Conservation (phyloP, 2,888 invertebrate genomes). For the Lasioglossum marginatum region DNA sequence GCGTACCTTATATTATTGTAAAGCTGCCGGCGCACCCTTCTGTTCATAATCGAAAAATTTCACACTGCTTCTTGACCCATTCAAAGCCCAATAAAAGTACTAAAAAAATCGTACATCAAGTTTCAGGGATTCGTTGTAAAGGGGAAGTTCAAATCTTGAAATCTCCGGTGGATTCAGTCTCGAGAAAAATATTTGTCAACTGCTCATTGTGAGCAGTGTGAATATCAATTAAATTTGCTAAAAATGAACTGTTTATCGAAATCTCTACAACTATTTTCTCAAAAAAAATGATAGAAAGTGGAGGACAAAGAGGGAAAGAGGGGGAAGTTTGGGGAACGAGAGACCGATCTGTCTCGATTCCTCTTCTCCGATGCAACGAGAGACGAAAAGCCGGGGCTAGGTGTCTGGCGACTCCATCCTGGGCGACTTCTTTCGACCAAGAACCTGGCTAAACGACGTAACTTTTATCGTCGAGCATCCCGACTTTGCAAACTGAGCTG, state of each 20-base stretch:
- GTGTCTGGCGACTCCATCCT: neutral
- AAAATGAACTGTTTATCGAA: neutral
- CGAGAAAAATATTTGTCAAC: too few relatives aligned
- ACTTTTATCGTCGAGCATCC: constrained; percentile 71
- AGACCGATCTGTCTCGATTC: constrained; percentile 52
- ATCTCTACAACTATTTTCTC: neutral
- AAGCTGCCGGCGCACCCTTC: neutral
- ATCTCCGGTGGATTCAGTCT: too few relatives aligned
- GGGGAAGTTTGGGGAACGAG: neutral
- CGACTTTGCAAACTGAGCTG: constrained; percentile 69
- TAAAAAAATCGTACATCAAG: neutral
- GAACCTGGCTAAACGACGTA: constrained; percentile 68
- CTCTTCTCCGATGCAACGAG: neutral
- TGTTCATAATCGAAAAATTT: neutral
- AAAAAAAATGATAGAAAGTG: neutral
- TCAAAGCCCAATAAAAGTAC: neutral
- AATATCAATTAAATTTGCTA: neutral
- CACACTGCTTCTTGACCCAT: neutral
- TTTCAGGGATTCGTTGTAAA: neutral
- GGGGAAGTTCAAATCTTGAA: too few relatives aligned
- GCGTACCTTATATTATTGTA: neutral
- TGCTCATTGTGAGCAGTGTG: neutral
- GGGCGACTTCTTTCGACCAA: constrained; percentile 31
- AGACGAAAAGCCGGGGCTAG: neutral
- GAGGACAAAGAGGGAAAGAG: neutral